Percentiles rank a stretch among this genome's conserved stretches.
Evolutionary conservation across 2,113 vertebrate species (phyloP).

Genomic region (Gambusia affinis): DNA sequence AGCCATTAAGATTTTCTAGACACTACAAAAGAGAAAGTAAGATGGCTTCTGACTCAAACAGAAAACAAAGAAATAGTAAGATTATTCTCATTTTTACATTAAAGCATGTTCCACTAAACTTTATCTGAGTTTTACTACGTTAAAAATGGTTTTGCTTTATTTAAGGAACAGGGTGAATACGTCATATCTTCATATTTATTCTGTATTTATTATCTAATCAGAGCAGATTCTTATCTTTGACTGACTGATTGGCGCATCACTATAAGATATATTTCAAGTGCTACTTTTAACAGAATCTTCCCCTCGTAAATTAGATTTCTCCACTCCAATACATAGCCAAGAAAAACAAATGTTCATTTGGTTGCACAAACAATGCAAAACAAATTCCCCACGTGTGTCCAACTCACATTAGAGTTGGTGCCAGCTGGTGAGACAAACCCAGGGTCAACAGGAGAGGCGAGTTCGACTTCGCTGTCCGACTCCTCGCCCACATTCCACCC

Average conservation of each 20-base stretch:
- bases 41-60: too few species aligned
- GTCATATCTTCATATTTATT: not conserved
- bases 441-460: slow-evolving; percentile 62
- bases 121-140: too few species aligned
- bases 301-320: not conserved
- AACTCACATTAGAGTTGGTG: slow-evolving; percentile 79
- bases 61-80: too few species aligned
- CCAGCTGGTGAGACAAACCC: slow-evolving; percentile 68
- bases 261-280: not conserved
- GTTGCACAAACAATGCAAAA: not conserved
- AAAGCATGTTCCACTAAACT: not conserved
- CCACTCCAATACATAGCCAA: not conserved
- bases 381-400: slow-evolving; percentile 1
- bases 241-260: too few species aligned
- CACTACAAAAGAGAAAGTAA: not conserved
- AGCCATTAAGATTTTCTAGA: not conserved
- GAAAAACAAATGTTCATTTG: not conserved
- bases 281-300: not conserved
- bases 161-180: too few species aligned
- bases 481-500: slow-evolving; percentile 77
- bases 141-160: too few species aligned
- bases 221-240: not conserved
- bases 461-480: slow-evolving; percentile 77
- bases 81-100: not conserved
- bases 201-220: not conserved